phyloP scores from a whole-genome alignment of 2,888 invertebrate species.

The Lamproptera curius region DNA sequence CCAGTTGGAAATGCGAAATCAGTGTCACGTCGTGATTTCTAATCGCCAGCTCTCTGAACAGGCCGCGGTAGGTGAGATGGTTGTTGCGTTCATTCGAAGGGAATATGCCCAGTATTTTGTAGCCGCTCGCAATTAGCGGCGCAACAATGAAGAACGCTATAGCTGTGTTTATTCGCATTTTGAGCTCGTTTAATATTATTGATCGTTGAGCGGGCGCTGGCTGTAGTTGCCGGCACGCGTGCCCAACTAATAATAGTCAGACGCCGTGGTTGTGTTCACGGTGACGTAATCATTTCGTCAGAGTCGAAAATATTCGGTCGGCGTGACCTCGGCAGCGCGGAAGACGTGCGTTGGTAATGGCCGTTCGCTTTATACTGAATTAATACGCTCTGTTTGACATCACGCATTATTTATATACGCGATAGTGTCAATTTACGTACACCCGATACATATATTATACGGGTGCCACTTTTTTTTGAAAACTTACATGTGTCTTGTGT shows the following conservation, averaged over 20 bases:
- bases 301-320: slow-evolving; percentile 60
- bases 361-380: slow-evolving; percentile 40
- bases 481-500: no score
- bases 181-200: slow-evolving; percentile 43
- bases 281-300: slow-evolving; percentile 65
- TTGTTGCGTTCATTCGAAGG: slow-evolving; percentile 73
- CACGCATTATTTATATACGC: slow-evolving; percentile 7
- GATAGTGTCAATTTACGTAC: slow-evolving; percentile 10
- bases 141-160: slow-evolving; percentile 48
- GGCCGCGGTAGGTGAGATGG: slow-evolving; percentile 67
- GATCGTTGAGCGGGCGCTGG: slow-evolving; percentile 57
- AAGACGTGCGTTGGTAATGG: slow-evolving; percentile 39
- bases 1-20: slow-evolving; percentile 69
- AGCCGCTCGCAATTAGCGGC: slow-evolving; percentile 49
- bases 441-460: slow-evolving; percentile 1
- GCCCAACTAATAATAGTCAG: slow-evolving; percentile 69
- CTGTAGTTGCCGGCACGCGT: slow-evolving; percentile 54
- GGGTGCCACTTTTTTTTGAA: background rate
- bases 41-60: slow-evolving; percentile 70
- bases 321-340: slow-evolving; percentile 47
- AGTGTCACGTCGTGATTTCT: slow-evolving; percentile 75
- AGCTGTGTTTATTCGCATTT: slow-evolving; percentile 50
- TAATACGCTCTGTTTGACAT: slow-evolving; percentile 11
- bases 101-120: slow-evolving; percentile 74
- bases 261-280: slow-evolving; percentile 65